Conservation (phyloP, 2,797 vertebrate species). For the Etheostoma nigrum region DNA sequence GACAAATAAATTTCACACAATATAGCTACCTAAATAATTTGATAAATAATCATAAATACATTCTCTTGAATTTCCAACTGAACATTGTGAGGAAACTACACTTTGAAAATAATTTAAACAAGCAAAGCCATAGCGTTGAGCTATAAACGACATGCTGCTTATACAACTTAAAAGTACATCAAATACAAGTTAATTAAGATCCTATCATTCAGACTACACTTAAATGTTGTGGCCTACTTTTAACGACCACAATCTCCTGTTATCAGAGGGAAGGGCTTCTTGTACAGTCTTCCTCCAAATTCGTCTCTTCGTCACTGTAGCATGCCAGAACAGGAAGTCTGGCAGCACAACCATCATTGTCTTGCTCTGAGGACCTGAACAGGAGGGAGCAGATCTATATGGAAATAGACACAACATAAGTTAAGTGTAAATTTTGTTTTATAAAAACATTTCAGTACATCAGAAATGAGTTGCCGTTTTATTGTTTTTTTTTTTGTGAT, state of each 20-base stretch:
- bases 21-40: neutral
- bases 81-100: neutral
- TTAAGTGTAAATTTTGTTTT: neutral
- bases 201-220: no score
- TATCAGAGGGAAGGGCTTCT: constrained; percentile 33
- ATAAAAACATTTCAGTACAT: neutral
- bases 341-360: constrained; percentile 28
- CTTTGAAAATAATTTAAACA: neutral
- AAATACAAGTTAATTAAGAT: neutral
- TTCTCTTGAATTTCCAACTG: neutral
- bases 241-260: neutral
- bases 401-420: neutral
- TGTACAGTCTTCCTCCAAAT: constrained; percentile 35
- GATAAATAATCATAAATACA: constrained; percentile 21
- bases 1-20: neutral
- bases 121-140: neutral
- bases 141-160: neutral
- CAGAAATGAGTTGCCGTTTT: neutral
- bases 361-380: constrained; percentile 85
- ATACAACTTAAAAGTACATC: neutral
- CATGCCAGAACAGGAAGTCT: constrained; percentile 80
- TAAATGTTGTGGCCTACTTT: neutral
- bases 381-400: constrained; percentile 89
- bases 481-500: no score
- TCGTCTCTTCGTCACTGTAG: constrained; percentile 88